Conservation (phyloP, 2,888 invertebrate genomes). For the Phrixothrix hirtus region DNA sequence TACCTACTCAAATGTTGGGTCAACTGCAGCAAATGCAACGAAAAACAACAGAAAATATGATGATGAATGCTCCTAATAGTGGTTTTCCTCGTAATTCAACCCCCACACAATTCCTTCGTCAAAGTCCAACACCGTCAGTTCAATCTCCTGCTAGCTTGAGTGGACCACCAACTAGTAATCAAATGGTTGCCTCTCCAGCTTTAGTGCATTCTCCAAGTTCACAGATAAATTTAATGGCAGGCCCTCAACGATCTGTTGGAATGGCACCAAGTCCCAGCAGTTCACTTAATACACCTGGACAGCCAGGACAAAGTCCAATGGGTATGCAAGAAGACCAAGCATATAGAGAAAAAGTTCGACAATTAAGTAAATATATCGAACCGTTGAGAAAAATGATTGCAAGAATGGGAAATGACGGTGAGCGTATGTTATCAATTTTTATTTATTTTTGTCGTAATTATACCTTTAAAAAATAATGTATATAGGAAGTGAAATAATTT, state of each 20-base stretch:
- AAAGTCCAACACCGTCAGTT: conserved; percentile 79
- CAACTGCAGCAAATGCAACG: conserved; percentile 48
- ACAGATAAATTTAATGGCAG: conserved; percentile 64
- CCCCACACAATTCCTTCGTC: conserved; percentile 76
- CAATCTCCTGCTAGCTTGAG: conserved; percentile 66
- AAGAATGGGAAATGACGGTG: conserved; percentile 81
- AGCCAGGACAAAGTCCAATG: conserved; percentile 67
- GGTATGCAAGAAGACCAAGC: conserved; percentile 81
- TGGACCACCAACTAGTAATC: conserved; percentile 54
- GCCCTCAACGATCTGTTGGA: conserved; percentile 50
- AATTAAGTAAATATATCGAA: conserved; percentile 92
- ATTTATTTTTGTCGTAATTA: conserved; percentile 2
- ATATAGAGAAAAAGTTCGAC: conserved; percentile 90
- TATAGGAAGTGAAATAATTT: too few species aligned
- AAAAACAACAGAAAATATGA: conserved; percentile 45
- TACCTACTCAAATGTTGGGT: conserved; percentile 54
- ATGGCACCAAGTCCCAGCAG: conserved; percentile 82
- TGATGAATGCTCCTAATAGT: conserved; percentile 56
- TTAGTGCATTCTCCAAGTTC: conserved; percentile 70
- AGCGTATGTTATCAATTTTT: conserved; percentile 55
- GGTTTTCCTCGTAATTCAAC: conserved; percentile 66
- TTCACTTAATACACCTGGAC: conserved; percentile 77
- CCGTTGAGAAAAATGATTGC: conserved; percentile 90
- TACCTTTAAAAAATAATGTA: too few species aligned
- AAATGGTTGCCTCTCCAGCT: conserved; percentile 73